Conservation (phyloP, 2,888 invertebrate species). For the Drosophila tripunctata region DNA sequence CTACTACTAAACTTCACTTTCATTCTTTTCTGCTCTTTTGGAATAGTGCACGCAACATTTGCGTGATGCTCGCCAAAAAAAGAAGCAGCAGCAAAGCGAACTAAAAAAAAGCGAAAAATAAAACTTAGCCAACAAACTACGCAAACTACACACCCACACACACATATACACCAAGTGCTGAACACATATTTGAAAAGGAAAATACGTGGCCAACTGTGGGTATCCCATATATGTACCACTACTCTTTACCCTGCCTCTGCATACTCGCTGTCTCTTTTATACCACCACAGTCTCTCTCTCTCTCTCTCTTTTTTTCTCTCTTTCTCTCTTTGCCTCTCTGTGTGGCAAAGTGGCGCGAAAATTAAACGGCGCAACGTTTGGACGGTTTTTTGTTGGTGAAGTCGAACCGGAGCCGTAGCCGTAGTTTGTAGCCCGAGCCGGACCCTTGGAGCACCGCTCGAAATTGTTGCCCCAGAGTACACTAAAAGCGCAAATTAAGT, state of each 20-base stretch:
- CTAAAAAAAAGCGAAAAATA: constrained; percentile 10
- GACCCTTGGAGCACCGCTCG: constrained; percentile 28
- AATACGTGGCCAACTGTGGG: constrained; percentile 71
- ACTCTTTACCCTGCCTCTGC: constrained; percentile 4
- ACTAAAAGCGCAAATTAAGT: constrained; percentile 76
- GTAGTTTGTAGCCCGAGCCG: too few relatives aligned
- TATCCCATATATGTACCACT: constrained; percentile 28
- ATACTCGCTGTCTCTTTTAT: not conserved
- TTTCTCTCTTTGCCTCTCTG: constrained; percentile 27
- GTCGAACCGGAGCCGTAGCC: constrained; percentile 1
- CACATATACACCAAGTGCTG: constrained; percentile 57
- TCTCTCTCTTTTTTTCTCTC: constrained; percentile 1
- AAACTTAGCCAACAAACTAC: constrained; percentile 22
- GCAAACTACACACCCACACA: constrained; percentile 23
- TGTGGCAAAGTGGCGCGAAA: constrained; percentile 61
- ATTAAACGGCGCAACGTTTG: constrained; percentile 73
- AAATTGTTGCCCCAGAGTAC: constrained; percentile 58
- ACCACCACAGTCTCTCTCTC: not conserved
- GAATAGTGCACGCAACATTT: constrained; percentile 68
- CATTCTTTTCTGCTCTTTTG: constrained; percentile 13
- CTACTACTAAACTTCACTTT: not conserved
- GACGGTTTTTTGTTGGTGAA: constrained; percentile 12
- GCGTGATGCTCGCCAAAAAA: constrained; percentile 59
- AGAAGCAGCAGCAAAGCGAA: constrained; percentile 9
- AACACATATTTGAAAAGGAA: constrained; percentile 77